phyloP scores from a whole-genome alignment of 2,888 invertebrate genomes.

The Trichopria drosophilae region DNA sequence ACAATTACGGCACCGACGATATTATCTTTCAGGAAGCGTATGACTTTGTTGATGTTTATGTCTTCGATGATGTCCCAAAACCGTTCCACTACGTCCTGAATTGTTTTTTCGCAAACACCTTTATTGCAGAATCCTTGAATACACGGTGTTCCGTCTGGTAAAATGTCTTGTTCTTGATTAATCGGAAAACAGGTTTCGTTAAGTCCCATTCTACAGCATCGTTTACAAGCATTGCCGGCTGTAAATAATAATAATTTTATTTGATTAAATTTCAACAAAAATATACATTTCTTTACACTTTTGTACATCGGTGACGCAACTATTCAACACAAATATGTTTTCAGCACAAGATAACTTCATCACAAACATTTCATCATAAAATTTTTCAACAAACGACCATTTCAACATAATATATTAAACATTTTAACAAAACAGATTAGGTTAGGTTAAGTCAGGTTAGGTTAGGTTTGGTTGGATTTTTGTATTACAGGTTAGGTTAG shows the following conservation, averaged over 20 bases:
- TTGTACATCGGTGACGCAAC: no score
- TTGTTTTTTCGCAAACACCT: constrained; percentile 93
- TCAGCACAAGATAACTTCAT: no score
- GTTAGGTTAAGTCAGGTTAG: no score
- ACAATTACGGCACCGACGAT: constrained; percentile 92
- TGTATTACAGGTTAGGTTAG: no score
- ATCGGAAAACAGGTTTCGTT: constrained; percentile 92
- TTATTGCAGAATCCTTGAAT: constrained; percentile 95
- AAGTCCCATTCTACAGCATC: constrained; percentile 88
- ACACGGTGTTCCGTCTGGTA: constrained; percentile 93
- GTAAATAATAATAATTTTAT: constrained; percentile 43
- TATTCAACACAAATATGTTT: no score
- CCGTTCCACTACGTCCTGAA: constrained; percentile 91
- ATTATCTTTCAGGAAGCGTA: constrained; percentile 87
- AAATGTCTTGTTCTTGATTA: constrained; percentile 82
- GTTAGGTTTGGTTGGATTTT: no score
- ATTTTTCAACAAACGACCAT: no score
- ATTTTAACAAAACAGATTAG: no score
- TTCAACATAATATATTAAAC: no score
- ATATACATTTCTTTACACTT: constrained; percentile 1
- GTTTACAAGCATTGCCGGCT: constrained; percentile 90
- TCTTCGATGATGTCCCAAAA: constrained; percentile 98
- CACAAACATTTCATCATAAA: no score
- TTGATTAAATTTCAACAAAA: constrained; percentile 7
- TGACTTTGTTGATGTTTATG: constrained; percentile 89